These are phyloP conservation scores for Physeter macrocephalus DNA, from an alignment of 2,113 vertebrate genomes.

Conservation along the genomic window DNA sequence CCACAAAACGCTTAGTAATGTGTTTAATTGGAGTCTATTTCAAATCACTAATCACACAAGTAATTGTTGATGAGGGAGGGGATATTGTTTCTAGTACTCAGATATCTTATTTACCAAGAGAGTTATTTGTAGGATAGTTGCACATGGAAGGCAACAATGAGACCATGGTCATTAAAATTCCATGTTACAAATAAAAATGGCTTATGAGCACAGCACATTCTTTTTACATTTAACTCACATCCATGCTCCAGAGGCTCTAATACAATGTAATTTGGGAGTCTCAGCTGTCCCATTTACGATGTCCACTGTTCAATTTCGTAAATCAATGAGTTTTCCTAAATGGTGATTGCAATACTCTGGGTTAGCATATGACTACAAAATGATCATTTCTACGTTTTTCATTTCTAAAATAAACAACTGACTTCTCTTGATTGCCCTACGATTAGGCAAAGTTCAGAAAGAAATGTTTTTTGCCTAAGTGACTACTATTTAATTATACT, in stretches of 20 bases:
- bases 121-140: constrained; percentile 28
- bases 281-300: constrained; percentile 32
- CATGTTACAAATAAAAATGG: constrained; percentile 35
- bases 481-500: background rate
- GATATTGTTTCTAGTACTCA: background rate
- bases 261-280: constrained; percentile 24
- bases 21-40: background rate
- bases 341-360: background rate
- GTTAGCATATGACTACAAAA: background rate
- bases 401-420: background rate
- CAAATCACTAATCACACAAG: background rate
- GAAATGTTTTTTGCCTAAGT: background rate
- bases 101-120: constrained; percentile 19
- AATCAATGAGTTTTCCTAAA: constrained; percentile 43
- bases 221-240: constrained; percentile 42
- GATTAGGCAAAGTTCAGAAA: background rate
- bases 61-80: background rate
- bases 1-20: background rate
- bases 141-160: constrained; percentile 23
- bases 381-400: background rate
- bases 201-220: background rate
- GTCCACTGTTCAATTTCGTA: background rate
- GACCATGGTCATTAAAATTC: constrained; percentile 14
- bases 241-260: background rate
- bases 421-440: background rate